Conservation (phyloP, 2,797 vertebrate species). For the Graptemys geographica region DNA sequence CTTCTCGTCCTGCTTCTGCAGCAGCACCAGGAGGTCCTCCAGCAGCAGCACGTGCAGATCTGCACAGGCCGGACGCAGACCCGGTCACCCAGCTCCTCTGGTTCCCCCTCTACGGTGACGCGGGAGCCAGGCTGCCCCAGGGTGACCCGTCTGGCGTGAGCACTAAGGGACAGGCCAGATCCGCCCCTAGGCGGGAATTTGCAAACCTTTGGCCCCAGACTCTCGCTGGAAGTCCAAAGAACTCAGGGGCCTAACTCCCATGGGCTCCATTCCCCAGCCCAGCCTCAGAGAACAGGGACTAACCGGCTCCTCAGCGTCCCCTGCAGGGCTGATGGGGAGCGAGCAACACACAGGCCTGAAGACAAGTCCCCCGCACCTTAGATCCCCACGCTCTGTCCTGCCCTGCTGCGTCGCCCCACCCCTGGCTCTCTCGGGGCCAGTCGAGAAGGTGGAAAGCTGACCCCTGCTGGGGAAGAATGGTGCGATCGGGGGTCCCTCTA, state of each 20-base stretch:
- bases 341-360: background rate
- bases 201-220: background rate
- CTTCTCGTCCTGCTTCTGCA: conserved; percentile 92
- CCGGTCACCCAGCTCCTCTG: accelerated
- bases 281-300: background rate
- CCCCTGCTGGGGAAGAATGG: background rate
- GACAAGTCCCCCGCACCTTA: background rate
- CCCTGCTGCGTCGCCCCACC: background rate
- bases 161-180: background rate
- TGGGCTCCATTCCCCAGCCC: background rate
- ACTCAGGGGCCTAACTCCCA: background rate
- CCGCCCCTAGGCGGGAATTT: background rate
- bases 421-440: background rate
- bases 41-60: conserved; percentile 94
- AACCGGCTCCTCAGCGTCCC: background rate
- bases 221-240: background rate
- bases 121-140: background rate
- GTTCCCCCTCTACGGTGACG: accelerated
- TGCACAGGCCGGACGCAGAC: conserved; percentile 32
- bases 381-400: background rate
- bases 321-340: background rate
- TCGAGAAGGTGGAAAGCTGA: background rate
- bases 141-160: background rate
- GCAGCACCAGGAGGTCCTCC: conserved; percentile 91
- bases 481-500: background rate